Base-by-base conservation (phyloP, 2,888 invertebrate species). In the Galerucella nymphaeae region DNA sequence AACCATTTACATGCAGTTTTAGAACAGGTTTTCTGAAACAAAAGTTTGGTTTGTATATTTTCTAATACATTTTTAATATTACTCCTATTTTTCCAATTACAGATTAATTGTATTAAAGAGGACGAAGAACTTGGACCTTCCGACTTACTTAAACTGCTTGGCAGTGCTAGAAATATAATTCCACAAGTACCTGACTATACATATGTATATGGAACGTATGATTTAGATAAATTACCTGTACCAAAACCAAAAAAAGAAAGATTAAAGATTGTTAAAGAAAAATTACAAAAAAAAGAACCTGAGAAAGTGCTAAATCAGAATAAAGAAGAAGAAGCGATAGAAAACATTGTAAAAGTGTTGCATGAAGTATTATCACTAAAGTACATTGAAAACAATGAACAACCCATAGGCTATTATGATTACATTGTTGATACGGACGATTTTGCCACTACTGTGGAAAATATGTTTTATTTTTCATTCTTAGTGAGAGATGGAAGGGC, bases 391-490 rank as follows among this genome's bases (percentile, higher is more conserved):
- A 86, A 87, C 74, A 75, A 85, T 3, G 72, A 80, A 2, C 72
- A 84, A 42, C 89, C 90, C 0, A 84, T 92, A 4, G 88, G 88
- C 78, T 92, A 91, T 83, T 91, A 90, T 84, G 87, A 89, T 79
- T 83, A 89, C 11, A 89, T 91, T 18, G 82, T 92, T 72, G 89
- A 92, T 83, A 91, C 91, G 0, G 80, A 81, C 42, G 88, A 89
- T 84, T 92, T 91, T 86, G 85, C 88, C 1, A 85, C 86, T 67
- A 90, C 91, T 41, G 87, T 92, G 0, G 91, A 92, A 86, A 92
- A 92, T 80, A 88, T 91, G 57, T 89, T 92, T 84, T 88, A 91
- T 79, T 86, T 90, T n/a, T 89, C 92, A 0, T 92, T 92, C 85
- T 86, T 92, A 4, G 87, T 90, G 0, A 84, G 89, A 64, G 91